Base-by-base conservation (phyloP, 2,888 invertebrate genomes). In the Drosophila quinaria region DNA sequence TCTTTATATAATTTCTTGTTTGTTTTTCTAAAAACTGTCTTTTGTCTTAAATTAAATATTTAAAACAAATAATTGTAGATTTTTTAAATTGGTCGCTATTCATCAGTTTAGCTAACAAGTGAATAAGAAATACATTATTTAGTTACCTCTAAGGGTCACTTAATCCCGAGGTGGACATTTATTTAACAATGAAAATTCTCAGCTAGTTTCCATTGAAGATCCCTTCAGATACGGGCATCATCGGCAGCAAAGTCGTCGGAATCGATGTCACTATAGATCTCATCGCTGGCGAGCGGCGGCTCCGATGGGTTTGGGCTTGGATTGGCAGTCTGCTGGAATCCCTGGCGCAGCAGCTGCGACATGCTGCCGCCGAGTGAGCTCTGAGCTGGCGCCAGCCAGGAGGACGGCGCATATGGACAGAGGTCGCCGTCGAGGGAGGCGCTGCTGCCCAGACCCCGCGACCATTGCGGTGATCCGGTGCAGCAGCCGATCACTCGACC, bases 261-360 rank as follows among this genome's bases (percentile, higher is more conserved):
- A 0, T 74, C 75, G 11, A 51, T 33, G 3, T 79, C 80, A 39
- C 68, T 74, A 3, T 61, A 51, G 1, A 63, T 71, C 8, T 82
- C 79, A 3, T 15, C 70, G 15, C 31, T 19, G 9, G 31, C 70
- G 11, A 15, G 66, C 4, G 61, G 51, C 1, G 56, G 25, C 11
- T 35, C 59, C 0, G 11, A 4, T 8, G n/a, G n/a, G 1, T 1
- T 42, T 8, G n/a, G n/a, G 1, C 1, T 42, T 6, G 39, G 19
- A 9, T 9, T 10, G 37, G 4, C 4, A 2, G n/a, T 39, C 15
- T 55, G 55, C 1, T 29, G 11, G 13, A 35, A 1, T n/a, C 52
- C 58, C 13, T 33, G 46, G 0, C 51, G 60, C 42, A 68, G 35
- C 33, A 46, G 19, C 15, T 55, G 35, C 6, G 47, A 29, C 1